Conservation (phyloP, 2,113 vertebrate species). For the Prinia subflava region DNA sequence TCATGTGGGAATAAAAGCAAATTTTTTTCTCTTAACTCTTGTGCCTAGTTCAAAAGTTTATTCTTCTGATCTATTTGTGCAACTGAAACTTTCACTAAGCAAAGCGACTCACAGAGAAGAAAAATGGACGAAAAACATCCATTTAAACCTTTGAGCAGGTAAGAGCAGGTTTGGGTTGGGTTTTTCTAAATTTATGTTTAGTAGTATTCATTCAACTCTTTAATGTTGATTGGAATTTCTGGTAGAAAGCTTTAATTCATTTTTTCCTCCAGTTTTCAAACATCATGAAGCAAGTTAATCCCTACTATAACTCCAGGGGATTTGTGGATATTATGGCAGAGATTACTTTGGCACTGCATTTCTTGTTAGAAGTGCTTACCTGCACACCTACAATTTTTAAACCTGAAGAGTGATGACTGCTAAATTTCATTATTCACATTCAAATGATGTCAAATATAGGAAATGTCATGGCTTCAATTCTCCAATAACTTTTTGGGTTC, state of each 20-base stretch:
- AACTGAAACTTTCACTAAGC: neutral
- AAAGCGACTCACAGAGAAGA: neutral
- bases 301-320: neutral
- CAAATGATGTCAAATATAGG: neutral
- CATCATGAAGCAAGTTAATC: constrained; percentile 1
- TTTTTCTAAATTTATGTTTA: neutral
- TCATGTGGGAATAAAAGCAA: neutral
- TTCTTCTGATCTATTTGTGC: neutral
- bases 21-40: neutral
- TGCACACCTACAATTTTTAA: neutral
- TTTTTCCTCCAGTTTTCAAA: neutral
- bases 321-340: neutral
- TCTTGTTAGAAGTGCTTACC: neutral
- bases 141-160: neutral
- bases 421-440: neutral
- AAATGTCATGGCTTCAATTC: neutral
- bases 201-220: neutral
- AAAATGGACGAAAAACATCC: neutral
- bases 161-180: neutral
- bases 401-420: neutral
- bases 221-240: neutral
- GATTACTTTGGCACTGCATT: neutral
- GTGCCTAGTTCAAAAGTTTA: neutral
- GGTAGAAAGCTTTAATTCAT: neutral
- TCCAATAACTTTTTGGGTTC: neutral